A percentile compares a stretch with the other conserved stretches of the same genome.
These are phyloP conservation scores for Scomber japonicus DNA, from an alignment of 2,113 vertebrate species.

Conservation along the genomic window DNA sequence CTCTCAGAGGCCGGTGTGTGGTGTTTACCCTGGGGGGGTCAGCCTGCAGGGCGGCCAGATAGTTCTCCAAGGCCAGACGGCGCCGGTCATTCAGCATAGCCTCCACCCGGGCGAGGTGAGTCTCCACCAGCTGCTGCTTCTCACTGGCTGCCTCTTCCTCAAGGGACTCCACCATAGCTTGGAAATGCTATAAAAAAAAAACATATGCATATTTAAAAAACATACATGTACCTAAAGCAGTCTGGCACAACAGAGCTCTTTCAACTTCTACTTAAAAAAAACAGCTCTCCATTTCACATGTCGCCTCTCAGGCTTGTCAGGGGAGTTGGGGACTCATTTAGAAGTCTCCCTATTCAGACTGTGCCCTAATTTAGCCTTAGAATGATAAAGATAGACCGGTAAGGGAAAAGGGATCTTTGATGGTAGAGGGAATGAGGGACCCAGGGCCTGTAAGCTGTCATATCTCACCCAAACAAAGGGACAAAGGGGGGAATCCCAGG, in stretches of 20 bases:
- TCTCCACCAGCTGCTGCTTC: slow-evolving; percentile 98
- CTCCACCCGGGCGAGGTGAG: slow-evolving; percentile 96
- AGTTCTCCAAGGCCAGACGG: slow-evolving; percentile 94
- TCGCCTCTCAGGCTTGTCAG: slow-evolving; percentile 44
- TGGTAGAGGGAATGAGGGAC: slow-evolving; percentile 46
- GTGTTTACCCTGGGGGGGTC: slow-evolving; percentile 89
- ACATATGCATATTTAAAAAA: slow-evolving; percentile 9
- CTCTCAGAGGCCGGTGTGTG: slow-evolving; percentile 3
- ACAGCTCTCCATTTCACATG: slow-evolving; percentile 30
- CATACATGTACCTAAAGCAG: slow-evolving; percentile 7
- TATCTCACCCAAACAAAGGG: slow-evolving; percentile 62
- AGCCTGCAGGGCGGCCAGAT: slow-evolving; percentile 94
- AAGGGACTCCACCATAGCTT: slow-evolving; percentile 95
- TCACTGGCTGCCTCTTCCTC: slow-evolving; percentile 98
- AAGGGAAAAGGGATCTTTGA: slow-evolving; percentile 57
- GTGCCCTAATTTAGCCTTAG: slow-evolving; percentile 61
- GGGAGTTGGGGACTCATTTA: slow-evolving; percentile 61
- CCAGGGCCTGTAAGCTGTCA: slow-evolving; percentile 38
- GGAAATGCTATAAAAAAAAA: slow-evolving; percentile 89
- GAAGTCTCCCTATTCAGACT: slow-evolving; percentile 61
- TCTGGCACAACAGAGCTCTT: background rate
- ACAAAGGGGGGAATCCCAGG: slow-evolving; percentile 33
- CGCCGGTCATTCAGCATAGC: slow-evolving; percentile 96
- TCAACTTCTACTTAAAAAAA: slow-evolving; percentile 10
- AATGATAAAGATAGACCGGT: slow-evolving; percentile 70